Conservation (phyloP, 2,113 vertebrate genomes). For the Phrynosoma platyrhinos region DNA sequence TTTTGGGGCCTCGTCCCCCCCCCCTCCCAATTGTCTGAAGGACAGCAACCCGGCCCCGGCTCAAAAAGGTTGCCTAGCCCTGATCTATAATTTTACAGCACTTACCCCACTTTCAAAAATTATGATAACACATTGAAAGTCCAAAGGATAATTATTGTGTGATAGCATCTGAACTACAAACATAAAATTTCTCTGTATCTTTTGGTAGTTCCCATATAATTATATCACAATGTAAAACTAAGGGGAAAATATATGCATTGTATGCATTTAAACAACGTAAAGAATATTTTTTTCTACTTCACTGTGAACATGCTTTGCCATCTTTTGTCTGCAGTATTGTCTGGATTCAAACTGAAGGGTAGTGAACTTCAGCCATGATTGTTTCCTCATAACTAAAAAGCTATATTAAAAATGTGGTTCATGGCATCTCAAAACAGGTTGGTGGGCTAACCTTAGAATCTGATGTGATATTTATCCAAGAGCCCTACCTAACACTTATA, state of each 20-base stretch:
- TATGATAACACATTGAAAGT: not conserved
- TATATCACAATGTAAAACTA: not conserved
- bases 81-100: not conserved
- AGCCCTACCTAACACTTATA: not conserved
- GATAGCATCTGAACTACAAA: not conserved
- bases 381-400: too few species aligned
- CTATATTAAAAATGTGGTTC: slow-evolving; percentile 9
- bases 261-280: slow-evolving; percentile 19
- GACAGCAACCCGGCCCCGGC: too few species aligned
- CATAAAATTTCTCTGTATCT: slow-evolving; percentile 29
- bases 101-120: accelerated
- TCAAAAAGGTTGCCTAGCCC: too few species aligned
- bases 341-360: slow-evolving; percentile 21
- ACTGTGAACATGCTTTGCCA: slow-evolving; percentile 8
- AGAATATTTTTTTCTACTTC: slow-evolving; percentile 30
- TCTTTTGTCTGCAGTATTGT: not conserved
- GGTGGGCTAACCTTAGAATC: slow-evolving; percentile 25
- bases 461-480: not conserved
- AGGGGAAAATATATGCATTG: slow-evolving; percentile 40
- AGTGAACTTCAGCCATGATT: slow-evolving; percentile 6
- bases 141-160: not conserved
- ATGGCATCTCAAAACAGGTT: slow-evolving; percentile 21
- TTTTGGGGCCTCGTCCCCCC: too few species aligned
- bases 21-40: too few species aligned
- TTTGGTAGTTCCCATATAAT: slow-evolving; percentile 7